These are phyloP conservation scores for Listronotus oregonensis DNA, from an alignment of 1,140 invertebrate genomes.

Conservation along the genomic window DNA sequence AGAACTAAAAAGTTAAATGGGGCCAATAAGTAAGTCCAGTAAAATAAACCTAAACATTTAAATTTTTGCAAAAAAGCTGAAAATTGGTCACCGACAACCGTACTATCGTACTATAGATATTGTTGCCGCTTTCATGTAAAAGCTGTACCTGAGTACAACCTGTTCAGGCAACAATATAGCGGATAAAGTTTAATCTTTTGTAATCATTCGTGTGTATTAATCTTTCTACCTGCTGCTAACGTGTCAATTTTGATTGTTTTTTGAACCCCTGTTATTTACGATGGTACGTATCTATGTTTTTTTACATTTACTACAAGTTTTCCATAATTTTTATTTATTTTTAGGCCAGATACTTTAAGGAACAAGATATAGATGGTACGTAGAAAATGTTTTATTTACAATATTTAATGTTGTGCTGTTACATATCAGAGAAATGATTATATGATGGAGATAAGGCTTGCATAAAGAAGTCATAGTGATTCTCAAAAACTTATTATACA, in stretches of 20 bases:
- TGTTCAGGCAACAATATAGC: background rate
- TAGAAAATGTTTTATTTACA: constrained; percentile 18
- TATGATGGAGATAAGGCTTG: too few relatives aligned
- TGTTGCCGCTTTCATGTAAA: background rate
- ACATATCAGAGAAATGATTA: too few relatives aligned
- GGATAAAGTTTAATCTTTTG: background rate
- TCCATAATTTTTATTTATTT: constrained; percentile 45
- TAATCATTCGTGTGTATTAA: background rate
- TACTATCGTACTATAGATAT: constrained; percentile 3
- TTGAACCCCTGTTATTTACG: background rate
- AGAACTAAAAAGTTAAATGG: too few relatives aligned
- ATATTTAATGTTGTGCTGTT: too few relatives aligned
- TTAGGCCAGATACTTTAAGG: constrained; percentile 80
- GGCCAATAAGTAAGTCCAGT: too few relatives aligned
- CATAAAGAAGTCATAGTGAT: too few relatives aligned
- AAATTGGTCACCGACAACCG: background rate
- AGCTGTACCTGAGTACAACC: background rate
- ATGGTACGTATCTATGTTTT: background rate
- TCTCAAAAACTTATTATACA: too few relatives aligned
- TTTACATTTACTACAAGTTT: background rate
- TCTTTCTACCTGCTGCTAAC: background rate
- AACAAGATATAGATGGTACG: constrained; percentile 83
- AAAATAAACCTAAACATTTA: too few relatives aligned
- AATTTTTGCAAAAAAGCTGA: too few relatives aligned
- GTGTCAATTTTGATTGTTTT: constrained; percentile 1